Base-by-base conservation (phyloP, 2,888 invertebrate genomes). In the Zhengitettix transpicula region DNA sequence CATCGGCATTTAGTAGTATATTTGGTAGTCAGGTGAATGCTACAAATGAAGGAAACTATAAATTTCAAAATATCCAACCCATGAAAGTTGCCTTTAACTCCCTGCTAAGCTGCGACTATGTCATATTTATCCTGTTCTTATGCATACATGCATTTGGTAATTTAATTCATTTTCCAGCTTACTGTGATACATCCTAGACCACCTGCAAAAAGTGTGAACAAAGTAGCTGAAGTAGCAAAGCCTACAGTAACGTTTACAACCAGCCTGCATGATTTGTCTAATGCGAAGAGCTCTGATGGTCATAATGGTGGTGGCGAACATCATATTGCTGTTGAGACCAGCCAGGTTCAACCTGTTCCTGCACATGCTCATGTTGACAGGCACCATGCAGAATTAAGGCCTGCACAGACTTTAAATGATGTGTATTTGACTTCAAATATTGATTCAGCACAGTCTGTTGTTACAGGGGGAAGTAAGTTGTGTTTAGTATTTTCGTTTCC, bases 141-240 rank as follows among this genome's bases (percentile, higher is more conserved):
- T 28, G 28, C 28, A 28, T 28, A 28, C 7, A 28, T 28, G 2
- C 8, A 40, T 54, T 28, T 5, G 7, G 7, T 28, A 28, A 28
- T 28, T 28, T 28, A 28, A 42, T 44, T 54, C n/a, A 52, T 58
- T 57, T 68, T 70, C 0, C 71, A 84, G 86, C 71, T 93, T 66
- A 92, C 92, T 0, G 93, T 94, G 56, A 86, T 93, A 63, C 94
- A 94, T 77, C 93, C 93, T 0, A 85, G 87, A 69, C 67, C 69
- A 40, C 67, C 67, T 14, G 67, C 67, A 12, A 74, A 77, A 53
- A 74, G 61, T 44, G 40, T 59, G 16, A 58, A 57, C 16, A 47
- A 56, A 17, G 56, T 59, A 42, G 56, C 61, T 12, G 63, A 58
- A 42, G 60, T 53, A 40, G 60, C 47, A 52, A 58, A 55, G 52